Percentiles rank a stretch among this genome's conserved stretches.
Conservation (phyloP, 2,888 invertebrate genomes). For the Andrena marginata region DNA sequence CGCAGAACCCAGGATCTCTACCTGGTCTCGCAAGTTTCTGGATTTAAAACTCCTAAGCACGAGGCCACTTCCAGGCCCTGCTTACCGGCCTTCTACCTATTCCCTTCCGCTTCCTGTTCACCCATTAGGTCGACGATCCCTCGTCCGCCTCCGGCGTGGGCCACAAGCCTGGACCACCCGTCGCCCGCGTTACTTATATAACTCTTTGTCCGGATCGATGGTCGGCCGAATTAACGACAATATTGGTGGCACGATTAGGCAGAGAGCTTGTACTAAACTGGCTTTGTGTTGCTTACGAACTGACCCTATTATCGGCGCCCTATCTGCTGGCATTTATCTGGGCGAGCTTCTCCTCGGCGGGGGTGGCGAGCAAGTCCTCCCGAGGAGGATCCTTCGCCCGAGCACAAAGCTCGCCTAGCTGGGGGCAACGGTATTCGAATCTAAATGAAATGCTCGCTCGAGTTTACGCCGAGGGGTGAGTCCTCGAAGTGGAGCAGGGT, state of each 20-base stretch:
- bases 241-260: constrained; percentile 73
- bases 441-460: background rate
- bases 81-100: constrained; percentile 1
- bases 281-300: constrained; percentile 70
- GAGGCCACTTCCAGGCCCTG: constrained; percentile 43
- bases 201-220: constrained; percentile 60
- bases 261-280: constrained; percentile 67
- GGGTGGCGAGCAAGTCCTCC: background rate
- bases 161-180: constrained; percentile 75
- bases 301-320: constrained; percentile 73
- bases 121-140: background rate
- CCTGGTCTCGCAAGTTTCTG: constrained; percentile 71
- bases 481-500: background rate
- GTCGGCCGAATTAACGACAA: constrained; percentile 71
- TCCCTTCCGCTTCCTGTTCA: constrained; percentile 10
- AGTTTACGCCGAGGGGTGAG: background rate
- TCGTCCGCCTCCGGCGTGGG: background rate
- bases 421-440: constrained; percentile 3
- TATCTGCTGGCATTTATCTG: constrained; percentile 58
- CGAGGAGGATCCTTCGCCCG: background rate
- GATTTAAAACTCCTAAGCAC: constrained; percentile 72
- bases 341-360: background rate
- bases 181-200: constrained; percentile 65
- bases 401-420: background rate
- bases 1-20: constrained; percentile 60